Evolutionary conservation across 2,113 vertebrate species (phyloP).

Genomic region (Struthidea cinerea): DNA sequence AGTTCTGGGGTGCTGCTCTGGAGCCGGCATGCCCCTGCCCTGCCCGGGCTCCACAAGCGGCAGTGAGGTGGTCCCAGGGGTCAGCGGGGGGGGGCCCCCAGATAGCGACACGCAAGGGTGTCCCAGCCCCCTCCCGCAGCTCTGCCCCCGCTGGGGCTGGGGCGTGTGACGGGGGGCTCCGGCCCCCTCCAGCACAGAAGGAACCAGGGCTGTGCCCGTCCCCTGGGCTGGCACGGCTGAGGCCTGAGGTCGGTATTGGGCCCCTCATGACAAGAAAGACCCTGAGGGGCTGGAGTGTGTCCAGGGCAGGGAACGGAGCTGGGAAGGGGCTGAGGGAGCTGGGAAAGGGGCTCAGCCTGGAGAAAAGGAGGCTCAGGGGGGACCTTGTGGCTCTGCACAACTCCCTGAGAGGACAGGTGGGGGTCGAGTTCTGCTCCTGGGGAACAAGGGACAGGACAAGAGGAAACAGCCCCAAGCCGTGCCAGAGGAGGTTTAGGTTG

Average conservation of each 20-base stretch:
- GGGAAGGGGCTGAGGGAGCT: background rate
- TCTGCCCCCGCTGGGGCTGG: background rate
- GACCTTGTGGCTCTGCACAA: background rate
- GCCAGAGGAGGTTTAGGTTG: background rate
- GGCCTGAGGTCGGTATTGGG: background rate
- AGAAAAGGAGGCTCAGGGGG: background rate
- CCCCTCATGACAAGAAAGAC: too few relatives aligned
- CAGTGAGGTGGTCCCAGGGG: too few relatives aligned
- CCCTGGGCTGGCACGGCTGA: background rate
- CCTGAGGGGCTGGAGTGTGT: background rate
- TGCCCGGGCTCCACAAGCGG: accelerated
- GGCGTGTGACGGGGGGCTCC: accelerated
- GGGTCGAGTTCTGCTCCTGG: background rate
- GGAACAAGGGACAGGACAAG: background rate
- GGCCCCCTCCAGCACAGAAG: background rate
- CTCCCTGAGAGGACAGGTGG: background rate
- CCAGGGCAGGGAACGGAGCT: accelerated
- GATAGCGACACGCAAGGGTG: accelerated
- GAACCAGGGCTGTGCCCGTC: background rate
- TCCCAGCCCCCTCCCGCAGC: background rate
- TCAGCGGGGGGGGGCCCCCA: background rate
- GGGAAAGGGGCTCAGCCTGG: background rate
- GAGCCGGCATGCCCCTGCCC: accelerated
- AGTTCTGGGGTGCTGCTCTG: background rate
- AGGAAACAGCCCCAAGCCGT: accelerated